phyloP scores from a whole-genome alignment of 2,888 invertebrate genomes.

The Branchellion lobata region DNA sequence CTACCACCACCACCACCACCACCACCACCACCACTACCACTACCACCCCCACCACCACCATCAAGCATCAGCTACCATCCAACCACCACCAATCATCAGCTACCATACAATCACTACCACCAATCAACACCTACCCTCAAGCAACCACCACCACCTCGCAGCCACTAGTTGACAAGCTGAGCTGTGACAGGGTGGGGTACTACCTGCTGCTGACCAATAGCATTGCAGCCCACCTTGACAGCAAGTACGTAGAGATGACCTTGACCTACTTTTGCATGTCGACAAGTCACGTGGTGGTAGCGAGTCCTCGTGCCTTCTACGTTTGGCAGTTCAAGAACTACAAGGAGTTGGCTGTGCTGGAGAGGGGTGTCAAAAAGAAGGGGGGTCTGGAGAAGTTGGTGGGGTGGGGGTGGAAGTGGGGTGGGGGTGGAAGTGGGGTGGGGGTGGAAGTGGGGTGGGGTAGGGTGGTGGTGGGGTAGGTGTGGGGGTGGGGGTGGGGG shows the following conservation, averaged over 20 bases:
- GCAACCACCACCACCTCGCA: no score
- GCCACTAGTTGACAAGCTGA: no score
- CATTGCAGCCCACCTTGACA: slow-evolving; percentile 81
- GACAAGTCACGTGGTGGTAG: slow-evolving; percentile 76
- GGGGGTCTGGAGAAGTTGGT: slow-evolving; percentile 60
- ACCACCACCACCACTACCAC: no score
- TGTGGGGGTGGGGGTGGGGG: no score
- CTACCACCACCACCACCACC: no score
- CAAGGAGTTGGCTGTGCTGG: slow-evolving; percentile 63
- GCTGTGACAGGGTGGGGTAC: neutral
- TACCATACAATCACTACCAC: neutral
- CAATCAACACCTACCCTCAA: no score
- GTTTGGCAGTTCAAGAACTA: slow-evolving; percentile 92
- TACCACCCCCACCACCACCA: no score
- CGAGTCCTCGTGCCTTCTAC: slow-evolving; percentile 81
- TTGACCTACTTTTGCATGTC: slow-evolving; percentile 74
- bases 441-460: no score
- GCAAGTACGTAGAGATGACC: slow-evolving; percentile 75
- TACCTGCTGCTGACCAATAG: slow-evolving; percentile 76
- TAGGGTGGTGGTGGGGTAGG: no score
- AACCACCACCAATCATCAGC: neutral
- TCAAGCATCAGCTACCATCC: neutral
- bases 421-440: no score
- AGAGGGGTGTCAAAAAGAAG: slow-evolving; percentile 60
- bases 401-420: no score